Base-by-base conservation (phyloP, 2,888 invertebrate genomes). In the Drosophila tanythrix region DNA sequence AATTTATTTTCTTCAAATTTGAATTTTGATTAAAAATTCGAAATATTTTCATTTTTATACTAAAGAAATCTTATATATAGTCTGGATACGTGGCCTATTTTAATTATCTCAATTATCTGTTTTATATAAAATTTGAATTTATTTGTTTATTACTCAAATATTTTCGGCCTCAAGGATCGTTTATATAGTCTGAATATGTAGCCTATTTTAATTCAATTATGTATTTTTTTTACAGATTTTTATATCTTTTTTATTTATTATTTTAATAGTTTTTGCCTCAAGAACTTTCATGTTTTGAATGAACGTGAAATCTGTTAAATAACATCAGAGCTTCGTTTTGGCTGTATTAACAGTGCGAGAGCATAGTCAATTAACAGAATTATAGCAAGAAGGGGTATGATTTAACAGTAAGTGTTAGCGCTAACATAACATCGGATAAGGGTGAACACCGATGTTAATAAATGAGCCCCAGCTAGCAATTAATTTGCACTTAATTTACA, bases 391-490 rank as follows among this genome's bases (percentile, higher is more conserved):
- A 4, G 88, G 79, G 79, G 67, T 29, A n/a, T 36, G 25, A 7
- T 6, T 58, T 67, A 63, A 74, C 58, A 60, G 50, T 60, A 29
- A 5, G 11, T 21, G 27, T 31, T 2, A 31, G 7, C 15, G 15
- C 3, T 27, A 18, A 56, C 10, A 31, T 76, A 68, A 74, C 79
- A 78, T 68, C 87, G 89, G 82, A 84, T 87, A 89, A 87, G 35
- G 65, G 5, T n/a, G 29, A 61, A 48, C 50, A 48, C 38, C 8
- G 4, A 35, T 15, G 35, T 2, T 13, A 10, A n/a, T 2, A 2
- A 15, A 15, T 1, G 6, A 0, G 5, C n/a, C 6, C 2, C 21
- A 6, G 2, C 40, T n/a, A 11, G 4, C 13, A 36, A n/a, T 8
- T 31, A 18, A 1, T n/a, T 0, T 6, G 1, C 18, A 15, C 15